Evolutionary conservation across 2,888 invertebrate species (phyloP).

Genomic region (Stratiomys singularior): DNA sequence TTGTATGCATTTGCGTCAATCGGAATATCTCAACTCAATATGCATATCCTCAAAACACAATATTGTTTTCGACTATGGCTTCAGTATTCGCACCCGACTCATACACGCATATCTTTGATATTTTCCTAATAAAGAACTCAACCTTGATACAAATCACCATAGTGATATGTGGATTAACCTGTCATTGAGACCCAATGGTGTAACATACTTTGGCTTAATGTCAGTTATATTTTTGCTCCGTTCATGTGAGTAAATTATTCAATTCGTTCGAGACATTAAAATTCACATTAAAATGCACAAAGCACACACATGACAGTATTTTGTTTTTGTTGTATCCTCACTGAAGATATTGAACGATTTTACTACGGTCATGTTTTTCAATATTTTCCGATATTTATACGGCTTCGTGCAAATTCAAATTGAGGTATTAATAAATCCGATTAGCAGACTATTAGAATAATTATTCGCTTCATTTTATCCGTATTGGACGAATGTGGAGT

Average conservation of each 20-base stretch:
- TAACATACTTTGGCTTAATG: slow-evolving; percentile 12
- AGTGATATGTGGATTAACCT: slow-evolving; percentile 22
- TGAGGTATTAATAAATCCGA: slow-evolving; percentile 27
- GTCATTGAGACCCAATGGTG: slow-evolving; percentile 9
- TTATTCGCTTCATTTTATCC: background rate
- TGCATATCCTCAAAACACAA: no score
- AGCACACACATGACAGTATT: background rate
- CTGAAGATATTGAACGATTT: background rate
- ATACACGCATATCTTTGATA: background rate
- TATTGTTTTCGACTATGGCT: background rate
- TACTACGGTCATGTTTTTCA: slow-evolving; percentile 17
- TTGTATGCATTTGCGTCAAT: no score
- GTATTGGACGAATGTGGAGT: background rate
- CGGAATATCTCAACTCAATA: no score
- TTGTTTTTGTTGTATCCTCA: background rate
- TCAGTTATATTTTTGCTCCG: background rate
- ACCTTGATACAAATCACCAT: slow-evolving; percentile 13
- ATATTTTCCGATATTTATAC: slow-evolving; percentile 32
- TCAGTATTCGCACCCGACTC: background rate
- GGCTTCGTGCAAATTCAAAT: slow-evolving; percentile 2
- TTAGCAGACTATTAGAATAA: background rate
- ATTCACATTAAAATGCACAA: background rate
- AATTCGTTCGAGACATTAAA: background rate
- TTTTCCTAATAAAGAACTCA: background rate
- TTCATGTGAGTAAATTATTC: background rate